Conservation (phyloP, 2,797 vertebrate species). For the Xenopus petersii region DNA sequence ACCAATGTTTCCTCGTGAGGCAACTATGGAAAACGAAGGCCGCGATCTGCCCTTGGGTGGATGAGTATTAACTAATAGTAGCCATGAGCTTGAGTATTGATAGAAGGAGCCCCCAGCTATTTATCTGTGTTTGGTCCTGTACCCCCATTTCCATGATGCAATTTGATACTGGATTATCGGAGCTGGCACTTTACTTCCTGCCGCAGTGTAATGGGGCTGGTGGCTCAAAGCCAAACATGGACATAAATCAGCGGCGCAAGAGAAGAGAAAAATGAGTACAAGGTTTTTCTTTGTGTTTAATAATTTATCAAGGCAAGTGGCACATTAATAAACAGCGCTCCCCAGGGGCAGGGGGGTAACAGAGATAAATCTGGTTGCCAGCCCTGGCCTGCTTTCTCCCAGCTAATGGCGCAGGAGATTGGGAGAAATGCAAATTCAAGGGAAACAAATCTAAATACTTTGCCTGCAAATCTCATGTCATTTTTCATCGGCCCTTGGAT, state of each 20-base stretch:
- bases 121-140: no score
- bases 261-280: conserved; percentile 74
- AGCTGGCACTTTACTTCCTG: no score
- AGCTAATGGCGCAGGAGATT: conserved; percentile 57
- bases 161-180: no score
- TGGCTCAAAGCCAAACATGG: conserved; percentile 46
- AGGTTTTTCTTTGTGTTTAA: conserved; percentile 82
- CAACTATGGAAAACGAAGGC: no score
- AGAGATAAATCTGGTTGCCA: conserved; percentile 78
- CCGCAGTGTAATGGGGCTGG: conserved; percentile 20
- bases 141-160: no score
- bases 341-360: conserved; percentile 75
- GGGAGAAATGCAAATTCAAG: conserved; percentile 36
- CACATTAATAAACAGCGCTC: conserved; percentile 87
- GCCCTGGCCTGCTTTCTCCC: conserved; percentile 69
- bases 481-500: conserved; percentile 22
- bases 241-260: conserved; percentile 70
- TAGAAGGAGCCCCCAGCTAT: no score
- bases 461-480: conserved; percentile 16
- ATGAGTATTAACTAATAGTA: no score
- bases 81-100: no score
- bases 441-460: conserved; percentile 34
- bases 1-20: no score
- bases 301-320: conserved; percentile 86
- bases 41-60: no score